phyloP scores from a whole-genome alignment of 2,888 invertebrate species.

The Aelia acuminata region DNA sequence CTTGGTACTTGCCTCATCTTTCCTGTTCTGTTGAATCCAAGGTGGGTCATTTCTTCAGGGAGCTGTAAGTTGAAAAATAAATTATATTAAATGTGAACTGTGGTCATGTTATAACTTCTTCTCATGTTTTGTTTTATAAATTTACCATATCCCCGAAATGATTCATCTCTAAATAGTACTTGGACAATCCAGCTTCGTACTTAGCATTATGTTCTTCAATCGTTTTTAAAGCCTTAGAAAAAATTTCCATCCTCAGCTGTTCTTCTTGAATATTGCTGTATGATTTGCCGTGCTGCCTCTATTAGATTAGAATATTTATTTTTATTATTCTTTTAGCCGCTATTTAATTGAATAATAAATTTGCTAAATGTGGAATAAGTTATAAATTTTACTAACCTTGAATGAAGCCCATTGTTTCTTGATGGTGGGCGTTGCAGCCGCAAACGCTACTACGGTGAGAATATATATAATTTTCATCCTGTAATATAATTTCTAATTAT shows the following conservation, averaged over 20 bases:
- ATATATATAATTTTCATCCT: neutral
- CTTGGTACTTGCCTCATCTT: neutral
- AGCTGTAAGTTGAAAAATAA: neutral
- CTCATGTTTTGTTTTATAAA: neutral
- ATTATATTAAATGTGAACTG: neutral
- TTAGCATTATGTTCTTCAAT: neutral
- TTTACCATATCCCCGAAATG: neutral
- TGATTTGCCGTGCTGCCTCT: neutral
- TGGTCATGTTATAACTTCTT: neutral
- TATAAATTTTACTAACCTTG: neutral
- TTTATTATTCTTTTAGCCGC: neutral
- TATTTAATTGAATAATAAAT: too few species aligned
- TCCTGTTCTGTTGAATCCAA: neutral
- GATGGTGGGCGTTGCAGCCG: neutral
- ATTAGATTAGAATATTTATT: neutral
- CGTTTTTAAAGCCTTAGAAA: neutral
- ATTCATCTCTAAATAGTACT: neutral
- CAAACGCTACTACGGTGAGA: neutral
- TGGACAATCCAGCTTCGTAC: neutral
- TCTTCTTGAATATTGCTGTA: neutral
- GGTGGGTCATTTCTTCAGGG: neutral
- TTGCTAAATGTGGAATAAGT: too few species aligned
- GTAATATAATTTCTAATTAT: too few species aligned
- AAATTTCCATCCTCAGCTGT: neutral
- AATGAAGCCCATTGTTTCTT: neutral